Percentiles rank a stretch among this genome's conserved stretches.
Conservation (phyloP, 2,797 vertebrate genomes). For the Loris lydekkerianus region DNA sequence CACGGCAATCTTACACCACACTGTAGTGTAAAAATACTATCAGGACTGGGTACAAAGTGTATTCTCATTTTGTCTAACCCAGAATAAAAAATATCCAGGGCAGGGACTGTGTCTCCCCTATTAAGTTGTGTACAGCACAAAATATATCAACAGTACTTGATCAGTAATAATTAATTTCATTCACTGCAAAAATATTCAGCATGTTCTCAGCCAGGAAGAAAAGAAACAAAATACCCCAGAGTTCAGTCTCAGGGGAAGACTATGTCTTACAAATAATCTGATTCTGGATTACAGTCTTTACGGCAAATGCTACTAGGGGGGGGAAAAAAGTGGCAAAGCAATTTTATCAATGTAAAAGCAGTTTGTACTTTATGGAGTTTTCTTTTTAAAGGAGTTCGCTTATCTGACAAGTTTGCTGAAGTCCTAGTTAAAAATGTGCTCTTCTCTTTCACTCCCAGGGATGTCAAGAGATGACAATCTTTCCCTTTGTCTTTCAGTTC, state of each 20-base stretch:
- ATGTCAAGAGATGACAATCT: constrained; percentile 65
- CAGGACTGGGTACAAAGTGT: neutral
- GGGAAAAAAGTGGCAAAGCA: neutral
- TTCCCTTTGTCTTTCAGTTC: constrained; percentile 31
- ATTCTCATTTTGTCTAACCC: neutral
- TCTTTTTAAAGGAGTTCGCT: constrained; percentile 1
- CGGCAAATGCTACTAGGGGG: neutral
- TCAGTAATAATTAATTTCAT: constrained; percentile 4
- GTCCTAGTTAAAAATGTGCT: constrained; percentile 62
- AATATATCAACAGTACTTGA: neutral
- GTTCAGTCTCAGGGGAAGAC: constrained; percentile 44
- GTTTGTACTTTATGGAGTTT: neutral
- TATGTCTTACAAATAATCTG: constrained; percentile 11
- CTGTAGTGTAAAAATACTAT: neutral
- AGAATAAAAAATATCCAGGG: neutral
- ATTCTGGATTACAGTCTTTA: neutral
- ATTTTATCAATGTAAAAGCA: constrained; percentile 53
- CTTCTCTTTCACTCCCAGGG: constrained; percentile 58
- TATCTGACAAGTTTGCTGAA: constrained; percentile 54
- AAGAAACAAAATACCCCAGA: constrained; percentile 9
- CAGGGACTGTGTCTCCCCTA: neutral
- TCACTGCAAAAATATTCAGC: constrained; percentile 10
- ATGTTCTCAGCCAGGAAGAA: neutral
- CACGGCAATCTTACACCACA: neutral
- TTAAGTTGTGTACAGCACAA: neutral